Evolutionary conservation across 2,113 vertebrate genomes (phyloP), one percentile per base, ranked within the genome.

Genomic region (Jaculus jaculus): DNA sequence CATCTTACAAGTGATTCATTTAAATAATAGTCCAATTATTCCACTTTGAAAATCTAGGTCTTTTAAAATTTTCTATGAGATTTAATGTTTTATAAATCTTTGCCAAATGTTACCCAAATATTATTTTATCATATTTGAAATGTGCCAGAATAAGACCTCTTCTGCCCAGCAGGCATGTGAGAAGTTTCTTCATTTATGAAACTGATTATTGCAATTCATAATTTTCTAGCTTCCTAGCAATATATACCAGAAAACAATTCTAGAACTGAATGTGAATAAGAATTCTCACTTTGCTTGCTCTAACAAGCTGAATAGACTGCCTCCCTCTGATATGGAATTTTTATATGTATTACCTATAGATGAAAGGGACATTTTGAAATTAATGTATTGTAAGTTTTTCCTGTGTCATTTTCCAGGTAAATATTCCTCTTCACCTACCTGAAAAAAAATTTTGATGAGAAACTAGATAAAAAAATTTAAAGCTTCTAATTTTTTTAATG

Each of bases 1-100:
- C 30, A 65, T 77, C 91, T 95, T 87, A 94, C 95, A 93, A 69
- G 39, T 37, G 74, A 92, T 83, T 93, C 18, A 72, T 84, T 93
- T 96, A 93, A 95, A 86, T 90, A 80, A 92, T 65, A 94, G 90
- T 81, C 21, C 71, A 89, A 71, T 93, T 75, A 92, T 54, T 93
- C 74, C 74, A 86, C 66, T 88, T 94, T 87, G 42, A 95, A 96
- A 92, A 63, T 39, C 23, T 66, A 79, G 72, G 61, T 68, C n/a
- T 90, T 95, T 93, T 83, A 89, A 51, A 95, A 90, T 93, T 75
- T 84, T 89, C 89, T 80, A 17, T 39, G 77, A 54, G 42, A 90
- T 34, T 91, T 88, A 90, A 90, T 42, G 39, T 95, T 90, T 93
- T 73, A 77, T 54, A 95, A 92, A 82, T 66, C 28, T 72, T 91